Percentiles rank a stretch among this genome's conserved stretches.
phyloP scores from a whole-genome alignment of 2,797 vertebrate species.

The Malurus splendens region DNA sequence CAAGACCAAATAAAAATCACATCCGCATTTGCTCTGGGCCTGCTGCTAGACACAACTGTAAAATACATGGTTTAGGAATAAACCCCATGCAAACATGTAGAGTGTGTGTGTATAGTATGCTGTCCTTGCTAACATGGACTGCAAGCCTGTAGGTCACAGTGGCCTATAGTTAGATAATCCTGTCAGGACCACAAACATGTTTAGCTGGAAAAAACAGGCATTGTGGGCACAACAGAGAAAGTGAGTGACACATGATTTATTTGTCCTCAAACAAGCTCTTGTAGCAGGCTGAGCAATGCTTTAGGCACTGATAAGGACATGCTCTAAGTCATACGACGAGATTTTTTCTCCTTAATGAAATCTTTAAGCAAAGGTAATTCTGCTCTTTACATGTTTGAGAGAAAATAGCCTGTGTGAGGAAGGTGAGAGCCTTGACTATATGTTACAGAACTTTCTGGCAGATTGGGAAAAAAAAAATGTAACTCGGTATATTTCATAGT shows the following conservation, averaged over 20 bases:
- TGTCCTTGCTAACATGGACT: neutral
- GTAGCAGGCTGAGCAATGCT: neutral
- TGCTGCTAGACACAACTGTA: neutral
- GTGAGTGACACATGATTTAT: neutral
- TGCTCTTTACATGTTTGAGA: neutral
- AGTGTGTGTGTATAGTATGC: too few relatives aligned
- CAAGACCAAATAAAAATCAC: neutral
- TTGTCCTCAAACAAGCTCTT: neutral
- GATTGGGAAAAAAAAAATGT: neutral
- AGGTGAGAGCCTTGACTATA: neutral
- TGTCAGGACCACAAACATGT: neutral
- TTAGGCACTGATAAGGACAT: neutral
- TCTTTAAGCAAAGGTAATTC: neutral
- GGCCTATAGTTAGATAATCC: neutral
- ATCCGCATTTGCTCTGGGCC: neutral
- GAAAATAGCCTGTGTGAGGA: neutral
- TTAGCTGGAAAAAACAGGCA: neutral
- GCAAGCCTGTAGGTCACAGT: neutral
- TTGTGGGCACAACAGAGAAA: neutral
- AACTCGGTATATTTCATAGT: neutral
- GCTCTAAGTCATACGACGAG: neutral
- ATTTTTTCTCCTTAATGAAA: neutral
- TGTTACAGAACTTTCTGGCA: neutral
- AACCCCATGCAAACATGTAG: rapidly evolving
- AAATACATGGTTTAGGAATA: neutral